Conservation (phyloP, 2,888 invertebrate genomes). For the Amphimallon solstitiale region DNA sequence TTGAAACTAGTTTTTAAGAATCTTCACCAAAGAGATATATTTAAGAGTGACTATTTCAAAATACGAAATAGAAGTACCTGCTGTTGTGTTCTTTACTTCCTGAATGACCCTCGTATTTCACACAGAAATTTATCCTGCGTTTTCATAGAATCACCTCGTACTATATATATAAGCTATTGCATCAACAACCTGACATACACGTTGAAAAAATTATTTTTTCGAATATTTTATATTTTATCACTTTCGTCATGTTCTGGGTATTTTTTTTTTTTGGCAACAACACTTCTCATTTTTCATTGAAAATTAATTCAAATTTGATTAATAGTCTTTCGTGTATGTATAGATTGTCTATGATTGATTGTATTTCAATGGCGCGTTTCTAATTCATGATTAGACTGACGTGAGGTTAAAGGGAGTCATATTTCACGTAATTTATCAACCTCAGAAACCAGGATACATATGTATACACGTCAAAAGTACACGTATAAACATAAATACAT, state of each 20-base stretch:
- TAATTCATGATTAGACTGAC: constrained; percentile 27
- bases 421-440: constrained; percentile 28
- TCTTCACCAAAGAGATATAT: too few relatives aligned
- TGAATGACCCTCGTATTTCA: too few relatives aligned
- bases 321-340: constrained; percentile 5
- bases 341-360: constrained; percentile 29
- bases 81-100: too few relatives aligned
- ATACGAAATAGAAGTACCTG: too few relatives aligned
- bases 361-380: constrained; percentile 20
- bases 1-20: too few relatives aligned
- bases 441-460: not conserved
- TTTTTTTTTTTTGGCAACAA: constrained; percentile 5
- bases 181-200: too few relatives aligned
- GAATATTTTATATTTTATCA: constrained; percentile 5
- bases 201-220: too few relatives aligned
- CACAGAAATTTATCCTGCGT: too few relatives aligned
- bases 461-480: not conserved
- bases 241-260: not conserved
- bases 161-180: too few relatives aligned
- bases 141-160: too few relatives aligned
- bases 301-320: constrained; percentile 28
- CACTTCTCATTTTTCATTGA: constrained; percentile 18
- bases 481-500: too few relatives aligned
- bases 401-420: constrained; percentile 22
- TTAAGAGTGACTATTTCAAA: too few relatives aligned